Conservation (phyloP, 2,888 invertebrate genomes). For the Nymphalis c-album region DNA sequence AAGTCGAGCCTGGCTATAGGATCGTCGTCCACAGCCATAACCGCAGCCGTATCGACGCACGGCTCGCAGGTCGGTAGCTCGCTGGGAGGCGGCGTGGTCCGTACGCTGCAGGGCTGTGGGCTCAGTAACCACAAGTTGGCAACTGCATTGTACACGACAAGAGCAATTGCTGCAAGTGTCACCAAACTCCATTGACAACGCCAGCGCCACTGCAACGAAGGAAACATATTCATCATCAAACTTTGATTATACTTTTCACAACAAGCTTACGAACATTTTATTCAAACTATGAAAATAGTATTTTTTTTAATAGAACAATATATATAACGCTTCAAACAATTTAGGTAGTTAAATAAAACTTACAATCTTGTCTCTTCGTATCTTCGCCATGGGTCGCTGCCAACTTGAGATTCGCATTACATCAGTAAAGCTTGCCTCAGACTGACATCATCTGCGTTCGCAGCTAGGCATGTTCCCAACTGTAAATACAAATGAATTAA, state of each 20-base stretch:
- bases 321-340: not conserved
- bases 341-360: constrained; percentile 33
- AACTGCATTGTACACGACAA: constrained; percentile 81
- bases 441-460: constrained; percentile 10
- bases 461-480: not conserved
- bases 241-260: too few relatives aligned
- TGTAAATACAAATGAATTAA: not conserved
- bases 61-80: constrained; percentile 66
- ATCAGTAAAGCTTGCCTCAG: constrained; percentile 22
- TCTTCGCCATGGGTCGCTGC: constrained; percentile 53
- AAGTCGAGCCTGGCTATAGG: constrained; percentile 83
- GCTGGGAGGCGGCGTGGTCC: constrained; percentile 48
- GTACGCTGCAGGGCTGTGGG: constrained; percentile 56
- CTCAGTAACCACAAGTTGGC: constrained; percentile 71
- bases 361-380: constrained; percentile 60
- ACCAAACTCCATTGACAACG: constrained; percentile 87
- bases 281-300: too few relatives aligned
- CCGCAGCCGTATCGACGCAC: constrained; percentile 59
- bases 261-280: too few relatives aligned
- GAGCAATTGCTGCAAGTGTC: constrained; percentile 82
- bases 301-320: not conserved
- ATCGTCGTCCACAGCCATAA: constrained; percentile 61
- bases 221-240: not conserved
- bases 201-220: constrained; percentile 67
- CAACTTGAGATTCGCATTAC: constrained; percentile 46